These are phyloP conservation scores for Apostichopus californicus DNA, from an alignment of 35 echinoderm and acorn worm species.

Conservation along the genomic window DNA sequence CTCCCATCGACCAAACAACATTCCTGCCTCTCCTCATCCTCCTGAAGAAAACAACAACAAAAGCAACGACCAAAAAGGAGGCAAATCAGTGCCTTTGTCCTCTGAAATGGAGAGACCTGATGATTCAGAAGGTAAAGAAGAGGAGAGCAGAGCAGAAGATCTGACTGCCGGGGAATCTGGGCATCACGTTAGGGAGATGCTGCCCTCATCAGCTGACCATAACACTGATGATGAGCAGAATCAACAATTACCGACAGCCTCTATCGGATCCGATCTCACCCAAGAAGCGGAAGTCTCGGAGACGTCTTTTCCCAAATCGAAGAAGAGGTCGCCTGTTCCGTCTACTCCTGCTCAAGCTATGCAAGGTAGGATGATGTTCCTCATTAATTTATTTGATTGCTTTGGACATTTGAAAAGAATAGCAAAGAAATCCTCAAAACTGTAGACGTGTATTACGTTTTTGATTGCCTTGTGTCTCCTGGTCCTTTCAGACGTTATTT, in stretches of 20 bases:
- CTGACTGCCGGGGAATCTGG: background rate
- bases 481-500: too few relatives aligned
- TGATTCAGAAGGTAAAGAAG: background rate
- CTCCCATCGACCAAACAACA: background rate
- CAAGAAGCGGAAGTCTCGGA: constrained; percentile 8
- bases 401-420: too few relatives aligned
- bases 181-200: background rate
- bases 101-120: background rate
- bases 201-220: background rate
- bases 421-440: too few relatives aligned
- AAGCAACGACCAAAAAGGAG: too few relatives aligned
- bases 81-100: background rate
- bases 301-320: constrained; percentile 17
- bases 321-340: background rate
- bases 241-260: constrained; percentile 21
- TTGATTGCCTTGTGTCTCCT: too few relatives aligned
- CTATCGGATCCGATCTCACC: background rate
- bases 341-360: background rate
- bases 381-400: too few relatives aligned
- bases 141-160: background rate
- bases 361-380: background rate
- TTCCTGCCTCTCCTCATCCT: too few relatives aligned
- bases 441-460: too few relatives aligned
- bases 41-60: too few relatives aligned
- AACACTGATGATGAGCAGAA: background rate